These are phyloP conservation scores for Athrips mouffetella DNA, from an alignment of 2,888 invertebrate genomes.

Conservation along the genomic window DNA sequence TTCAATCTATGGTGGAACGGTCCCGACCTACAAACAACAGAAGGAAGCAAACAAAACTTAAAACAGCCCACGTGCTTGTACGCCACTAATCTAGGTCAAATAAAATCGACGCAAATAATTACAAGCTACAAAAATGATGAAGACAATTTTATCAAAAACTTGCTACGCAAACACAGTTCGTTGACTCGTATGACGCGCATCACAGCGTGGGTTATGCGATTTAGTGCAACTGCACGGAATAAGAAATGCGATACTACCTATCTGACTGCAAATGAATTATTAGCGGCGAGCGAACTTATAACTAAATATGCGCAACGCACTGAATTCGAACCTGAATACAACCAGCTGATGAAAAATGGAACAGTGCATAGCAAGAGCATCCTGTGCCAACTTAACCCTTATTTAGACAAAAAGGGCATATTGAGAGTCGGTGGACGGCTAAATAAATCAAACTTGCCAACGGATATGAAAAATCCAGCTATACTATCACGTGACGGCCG, in stretches of 20 bases:
- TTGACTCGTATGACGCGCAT: conserved; percentile 8
- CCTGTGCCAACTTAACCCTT: background rate
- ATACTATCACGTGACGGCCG: no score
- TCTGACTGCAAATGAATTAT: conserved; percentile 10
- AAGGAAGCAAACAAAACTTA: background rate
- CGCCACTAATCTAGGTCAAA: background rate
- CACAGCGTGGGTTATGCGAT: conserved; percentile 14
- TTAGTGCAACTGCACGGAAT: background rate
- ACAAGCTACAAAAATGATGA: background rate
- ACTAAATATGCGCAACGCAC: background rate
- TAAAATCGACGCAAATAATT: background rate
- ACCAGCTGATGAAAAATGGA: background rate
- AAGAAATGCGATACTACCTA: conserved; percentile 1
- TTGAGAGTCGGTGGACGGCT: no score
- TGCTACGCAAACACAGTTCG: conserved; percentile 9
- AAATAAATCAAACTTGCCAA: no score
- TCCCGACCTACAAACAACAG: background rate
- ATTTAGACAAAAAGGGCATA: no score
- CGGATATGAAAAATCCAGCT: no score
- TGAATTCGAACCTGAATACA: background rate
- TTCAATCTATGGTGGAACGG: conserved; percentile 24
- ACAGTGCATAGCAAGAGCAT: background rate
- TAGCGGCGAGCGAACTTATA: conserved; percentile 2
- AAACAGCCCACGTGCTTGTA: background rate
- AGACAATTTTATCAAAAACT: background rate